phyloP scores from a whole-genome alignment of 2,888 invertebrate genomes.

The Drosophila merina region DNA sequence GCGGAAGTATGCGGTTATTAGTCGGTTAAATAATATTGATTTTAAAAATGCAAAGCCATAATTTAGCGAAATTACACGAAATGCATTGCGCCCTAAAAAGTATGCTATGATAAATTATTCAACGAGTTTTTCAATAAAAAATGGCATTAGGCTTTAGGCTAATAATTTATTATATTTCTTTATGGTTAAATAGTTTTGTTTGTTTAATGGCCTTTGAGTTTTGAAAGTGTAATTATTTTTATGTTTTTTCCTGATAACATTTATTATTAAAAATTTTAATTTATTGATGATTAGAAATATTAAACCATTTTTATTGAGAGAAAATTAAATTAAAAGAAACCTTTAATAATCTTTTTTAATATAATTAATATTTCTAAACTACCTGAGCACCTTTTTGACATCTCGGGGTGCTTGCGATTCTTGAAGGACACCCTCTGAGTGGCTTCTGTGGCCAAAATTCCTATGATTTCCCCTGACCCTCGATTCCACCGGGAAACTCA shows the following conservation, averaged over 20 bases:
- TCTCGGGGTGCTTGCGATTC: too few species aligned
- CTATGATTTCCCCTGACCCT: slow-evolving; percentile 7
- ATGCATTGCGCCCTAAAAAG: neutral
- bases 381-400: neutral
- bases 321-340: neutral
- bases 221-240: neutral
- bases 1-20: slow-evolving; percentile 9
- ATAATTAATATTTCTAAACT: neutral
- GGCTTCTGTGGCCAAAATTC: neutral
- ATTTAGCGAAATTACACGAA: neutral
- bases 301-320: too few species aligned
- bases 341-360: neutral
- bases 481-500: neutral
- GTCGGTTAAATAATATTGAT: neutral
- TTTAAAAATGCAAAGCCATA: neutral
- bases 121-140: neutral
- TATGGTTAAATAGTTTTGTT: slow-evolving; percentile 2
- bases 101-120: slow-evolving; percentile 1
- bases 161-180: neutral
- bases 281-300: neutral
- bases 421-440: slow-evolving; percentile 2
- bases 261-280: neutral
- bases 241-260: neutral
- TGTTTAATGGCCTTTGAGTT: neutral
- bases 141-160: neutral